Evolutionary conservation across 1,140 invertebrate genomes (phyloP), one percentile per base, ranked within the genome.

Genomic region (Archivesica marissinica): DNA sequence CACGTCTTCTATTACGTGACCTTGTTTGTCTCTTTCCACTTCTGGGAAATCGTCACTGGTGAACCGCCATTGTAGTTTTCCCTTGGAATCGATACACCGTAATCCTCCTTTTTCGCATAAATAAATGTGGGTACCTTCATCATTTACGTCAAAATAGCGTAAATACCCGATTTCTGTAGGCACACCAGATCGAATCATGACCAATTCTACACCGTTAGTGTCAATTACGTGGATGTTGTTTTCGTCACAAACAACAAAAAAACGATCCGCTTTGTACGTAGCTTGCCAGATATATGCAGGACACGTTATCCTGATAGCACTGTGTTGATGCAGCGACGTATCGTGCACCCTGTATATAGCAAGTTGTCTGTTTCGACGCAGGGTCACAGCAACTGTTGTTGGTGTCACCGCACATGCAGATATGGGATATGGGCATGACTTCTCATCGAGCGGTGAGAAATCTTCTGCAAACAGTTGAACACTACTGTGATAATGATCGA

Each of bases 231-330:
- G 78, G 13, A 81, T 70, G 35, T 81, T 70, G n/a, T 81, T 81
- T 52, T 81, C 78, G 33, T 81, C 78, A 33, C 78, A 81, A 11
- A 81, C 64, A 41, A 70, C 64, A 25, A 64, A 81, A n/a, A 81
- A 17, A 23, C 30, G 23, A 11, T 66, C 20, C 2, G 33, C 25
- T 35, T 70, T 81, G 78, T 38, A 70, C 2, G 59, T 61, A 3
- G 70, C 61, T 44, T 81, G 54, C 78, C 78, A 81, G 2, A 81
- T 35, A 39, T 81, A 81, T 3, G 64, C 68, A n/a, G 68, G 41
- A 38, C 78, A 81, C 9, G 20, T 41, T 20, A 81, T 25, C n/a
- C 39, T 20, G 11, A 81, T 41, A 23, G 13, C n/a, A 1, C 76
- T 9, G 9, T 44, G 4, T 13, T 47, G 28, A 23, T 13, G 28